Conservation (phyloP, 2,113 vertebrate genomes). For the Cnemophilus loriae region DNA sequence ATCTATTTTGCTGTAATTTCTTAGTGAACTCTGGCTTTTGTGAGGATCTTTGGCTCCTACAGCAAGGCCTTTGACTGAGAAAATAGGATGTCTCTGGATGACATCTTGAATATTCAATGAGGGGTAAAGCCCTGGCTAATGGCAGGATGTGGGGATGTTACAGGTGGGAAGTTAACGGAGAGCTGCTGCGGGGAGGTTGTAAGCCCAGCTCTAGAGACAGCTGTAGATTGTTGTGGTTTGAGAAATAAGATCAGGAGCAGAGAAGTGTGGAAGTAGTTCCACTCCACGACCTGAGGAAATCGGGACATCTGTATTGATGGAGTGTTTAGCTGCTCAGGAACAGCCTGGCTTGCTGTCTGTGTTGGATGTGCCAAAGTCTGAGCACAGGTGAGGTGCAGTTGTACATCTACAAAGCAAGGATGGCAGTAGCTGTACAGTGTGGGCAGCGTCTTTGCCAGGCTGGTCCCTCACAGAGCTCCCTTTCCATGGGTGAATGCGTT, state of each 20-base stretch:
- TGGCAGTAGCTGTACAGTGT: fast-evolving
- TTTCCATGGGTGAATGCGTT: neutral
- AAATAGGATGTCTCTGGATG: neutral
- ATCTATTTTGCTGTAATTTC: neutral
- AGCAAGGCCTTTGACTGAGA: neutral
- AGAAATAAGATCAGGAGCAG: neutral
- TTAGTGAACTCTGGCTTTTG: neutral
- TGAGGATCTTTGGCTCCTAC: neutral
- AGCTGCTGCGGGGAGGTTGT: neutral
- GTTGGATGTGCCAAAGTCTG: neutral
- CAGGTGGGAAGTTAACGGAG: neutral
- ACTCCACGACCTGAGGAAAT: neutral
- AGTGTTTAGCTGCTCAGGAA: neutral
- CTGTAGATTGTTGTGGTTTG: neutral
- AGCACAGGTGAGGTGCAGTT: neutral
- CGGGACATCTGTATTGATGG: fast-evolving
- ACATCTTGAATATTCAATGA: fast-evolving
- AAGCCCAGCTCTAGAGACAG: neutral
- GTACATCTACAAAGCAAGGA: neutral
- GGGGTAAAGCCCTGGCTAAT: neutral
- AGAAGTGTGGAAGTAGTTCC: neutral
- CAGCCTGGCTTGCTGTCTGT: neutral
- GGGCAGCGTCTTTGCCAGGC: neutral
- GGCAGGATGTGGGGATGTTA: too few relatives aligned
- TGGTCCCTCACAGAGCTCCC: neutral